Evolutionary conservation across 92 coral and sea anemone genomes (phyloP).

Genomic region (Siderastrea siderea): DNA sequence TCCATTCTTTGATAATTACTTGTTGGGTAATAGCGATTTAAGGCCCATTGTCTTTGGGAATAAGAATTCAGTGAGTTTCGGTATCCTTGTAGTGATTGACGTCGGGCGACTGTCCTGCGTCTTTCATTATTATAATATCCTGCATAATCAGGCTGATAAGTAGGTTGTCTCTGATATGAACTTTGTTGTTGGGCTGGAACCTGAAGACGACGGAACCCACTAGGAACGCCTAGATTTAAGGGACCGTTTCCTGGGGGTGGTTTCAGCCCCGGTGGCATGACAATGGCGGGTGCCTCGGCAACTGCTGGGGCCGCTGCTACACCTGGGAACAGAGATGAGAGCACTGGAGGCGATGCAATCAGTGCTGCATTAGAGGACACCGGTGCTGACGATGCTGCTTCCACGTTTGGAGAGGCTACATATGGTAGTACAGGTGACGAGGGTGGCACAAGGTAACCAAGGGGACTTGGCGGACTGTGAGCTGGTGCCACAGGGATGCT

Average conservation of each 20-base stretch:
- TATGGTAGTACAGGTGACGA: conserved; percentile 24
- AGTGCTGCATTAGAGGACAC: conserved; percentile 6
- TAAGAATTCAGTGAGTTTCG: conserved; percentile 5
- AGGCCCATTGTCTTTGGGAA: neutral
- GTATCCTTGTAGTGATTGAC: neutral
- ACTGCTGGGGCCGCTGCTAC: conserved; percentile 31
- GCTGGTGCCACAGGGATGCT: neutral
- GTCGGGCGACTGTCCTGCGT: too few species aligned
- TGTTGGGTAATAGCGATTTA: neutral
- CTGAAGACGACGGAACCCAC: neutral
- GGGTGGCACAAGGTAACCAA: conserved; percentile 26
- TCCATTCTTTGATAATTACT: conserved; percentile 14
- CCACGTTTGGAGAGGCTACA: conserved; percentile 21
- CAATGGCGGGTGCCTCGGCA: conserved; percentile 45
- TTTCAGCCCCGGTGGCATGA: conserved; percentile 67
- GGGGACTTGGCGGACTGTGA: neutral
- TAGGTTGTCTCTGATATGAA: neutral
- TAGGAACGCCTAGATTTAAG: neutral
- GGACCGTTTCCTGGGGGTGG: conserved; percentile 38
- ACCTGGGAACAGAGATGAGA: conserved; percentile 2
- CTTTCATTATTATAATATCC: neutral
- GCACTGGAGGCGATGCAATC: conserved; percentile 28
- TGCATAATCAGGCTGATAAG: conserved; percentile 5
- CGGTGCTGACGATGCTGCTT: neutral
- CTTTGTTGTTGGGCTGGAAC: neutral